Evolutionary conservation across 1,140 invertebrate species (phyloP), one percentile per base, ranked within the genome.

Genomic region (Linepithema humile): DNA sequence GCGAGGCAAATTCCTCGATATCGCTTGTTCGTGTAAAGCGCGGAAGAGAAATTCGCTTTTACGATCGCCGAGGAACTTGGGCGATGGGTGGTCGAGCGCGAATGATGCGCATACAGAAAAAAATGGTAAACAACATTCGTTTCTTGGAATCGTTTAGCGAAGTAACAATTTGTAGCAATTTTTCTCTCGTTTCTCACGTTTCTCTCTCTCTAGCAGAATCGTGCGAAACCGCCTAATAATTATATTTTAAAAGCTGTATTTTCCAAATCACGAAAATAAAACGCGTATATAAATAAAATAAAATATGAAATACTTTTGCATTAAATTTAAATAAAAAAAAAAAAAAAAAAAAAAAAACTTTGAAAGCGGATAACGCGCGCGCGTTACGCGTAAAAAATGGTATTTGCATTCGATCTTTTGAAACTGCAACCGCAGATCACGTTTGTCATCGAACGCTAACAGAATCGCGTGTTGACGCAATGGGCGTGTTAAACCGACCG

Each of bases 401-500:
- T 55, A 9, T 45, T 45, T 45, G n/a, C 15, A n/a, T 77, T 50
- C 12, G 12, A 65, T 77, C 45, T 38, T 65, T 50, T 9, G 32
- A 48, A 32, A 67, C 38, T 9, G 20, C 40, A 38, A 20, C 60
- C 29, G 38, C 12, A 35, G 10, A 40, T 80, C n/a, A 48, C 45
- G 38, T 32, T 70, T 26, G 20, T 40, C 48, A 15, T 55, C 45
- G 15, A 59, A 23, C 23, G 55, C 38, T 60, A 32, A 75, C 26
- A 57, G 75, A 80, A 53, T 80, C 40, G 20, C 40, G 40, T 72
- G 77, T 45, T 60, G 69, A 82, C 57, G 43, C 40, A 82, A 74
- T 74, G 55, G 78, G 60, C 73, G 73, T 84, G 82, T 78, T 45
- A 60, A 64, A 32, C 62, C 60, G 48, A 84, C 82, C 82, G 38